phyloP scores from a whole-genome alignment of 1,140 invertebrate species.

The Eubasilissa regina region DNA sequence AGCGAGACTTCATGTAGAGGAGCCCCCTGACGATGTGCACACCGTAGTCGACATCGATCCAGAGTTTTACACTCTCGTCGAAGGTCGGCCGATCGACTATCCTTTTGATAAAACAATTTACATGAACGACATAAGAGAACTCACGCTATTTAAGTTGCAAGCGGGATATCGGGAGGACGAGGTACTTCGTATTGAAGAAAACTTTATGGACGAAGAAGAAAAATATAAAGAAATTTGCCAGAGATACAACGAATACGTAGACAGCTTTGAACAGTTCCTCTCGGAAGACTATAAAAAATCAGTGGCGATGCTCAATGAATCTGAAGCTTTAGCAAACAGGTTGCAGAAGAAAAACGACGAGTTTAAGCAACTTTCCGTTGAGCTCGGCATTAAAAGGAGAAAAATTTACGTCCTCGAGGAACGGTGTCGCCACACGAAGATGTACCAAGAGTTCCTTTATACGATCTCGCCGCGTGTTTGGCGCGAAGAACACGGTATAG shows the following conservation, averaged over 20 bases:
- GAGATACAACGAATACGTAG: constrained; percentile 73
- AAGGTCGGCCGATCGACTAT: constrained; percentile 72
- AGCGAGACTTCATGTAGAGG: constrained; percentile 63
- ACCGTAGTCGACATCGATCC: constrained; percentile 76
- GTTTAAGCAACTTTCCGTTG: constrained; percentile 69
- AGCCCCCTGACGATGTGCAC: constrained; percentile 63
- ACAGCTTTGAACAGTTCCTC: constrained; percentile 77
- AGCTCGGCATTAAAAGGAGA: constrained; percentile 71
- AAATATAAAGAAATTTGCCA: constrained; percentile 73
- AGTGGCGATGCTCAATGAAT: constrained; percentile 72
- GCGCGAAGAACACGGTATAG: constrained; percentile 66
- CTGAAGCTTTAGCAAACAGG: constrained; percentile 69
- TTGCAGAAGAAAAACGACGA: constrained; percentile 71
- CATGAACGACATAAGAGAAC: constrained; percentile 73
- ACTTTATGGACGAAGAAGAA: constrained; percentile 74
- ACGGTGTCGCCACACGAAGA: constrained; percentile 74
- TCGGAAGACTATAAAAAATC: constrained; percentile 75
- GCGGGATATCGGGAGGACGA: constrained; percentile 75
- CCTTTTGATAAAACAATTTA: constrained; percentile 72
- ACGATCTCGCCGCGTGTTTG: constrained; percentile 75
- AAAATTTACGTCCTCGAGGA: constrained; percentile 77
- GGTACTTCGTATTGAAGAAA: constrained; percentile 74
- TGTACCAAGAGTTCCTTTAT: constrained; percentile 78
- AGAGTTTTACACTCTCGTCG: constrained; percentile 74
- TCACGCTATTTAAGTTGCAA: constrained; percentile 72